Conservation (phyloP, 2,113 vertebrate genomes). For the Crotalus viridis region DNA sequence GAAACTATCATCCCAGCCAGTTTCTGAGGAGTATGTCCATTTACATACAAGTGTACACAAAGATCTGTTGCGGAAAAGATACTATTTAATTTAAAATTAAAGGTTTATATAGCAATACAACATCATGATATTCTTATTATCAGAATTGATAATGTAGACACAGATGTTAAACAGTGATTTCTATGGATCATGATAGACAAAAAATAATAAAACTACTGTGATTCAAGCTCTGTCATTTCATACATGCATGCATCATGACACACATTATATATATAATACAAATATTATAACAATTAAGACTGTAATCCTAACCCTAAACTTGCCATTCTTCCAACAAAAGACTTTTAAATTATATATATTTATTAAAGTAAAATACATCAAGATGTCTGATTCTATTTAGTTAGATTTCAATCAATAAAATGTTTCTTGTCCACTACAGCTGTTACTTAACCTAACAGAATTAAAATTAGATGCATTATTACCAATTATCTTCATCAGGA, state of each 20-base stretch:
- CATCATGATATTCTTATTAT: neutral
- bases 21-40: conserved; percentile 88
- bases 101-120: neutral
- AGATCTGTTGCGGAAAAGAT: conserved; percentile 73
- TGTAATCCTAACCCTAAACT: neutral
- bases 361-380: neutral
- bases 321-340: neutral
- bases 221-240: neutral
- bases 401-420: neutral
- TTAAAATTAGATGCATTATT: neutral
- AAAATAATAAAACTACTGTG: neutral
- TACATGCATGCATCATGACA: neutral
- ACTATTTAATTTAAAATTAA: neutral
- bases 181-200: neutral
- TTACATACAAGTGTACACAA: conserved; percentile 94
- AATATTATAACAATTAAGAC: neutral
- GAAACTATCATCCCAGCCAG: conserved; percentile 89
- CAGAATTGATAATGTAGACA: neutral
- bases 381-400: neutral
- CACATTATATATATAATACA: neutral
- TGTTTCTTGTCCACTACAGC: neutral
- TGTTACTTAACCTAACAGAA: neutral
- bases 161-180: neutral
- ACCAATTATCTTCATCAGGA: neutral
- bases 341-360: neutral